Conservation (phyloP, 2,113 vertebrate genomes). For the Oncorhynchus keta region DNA sequence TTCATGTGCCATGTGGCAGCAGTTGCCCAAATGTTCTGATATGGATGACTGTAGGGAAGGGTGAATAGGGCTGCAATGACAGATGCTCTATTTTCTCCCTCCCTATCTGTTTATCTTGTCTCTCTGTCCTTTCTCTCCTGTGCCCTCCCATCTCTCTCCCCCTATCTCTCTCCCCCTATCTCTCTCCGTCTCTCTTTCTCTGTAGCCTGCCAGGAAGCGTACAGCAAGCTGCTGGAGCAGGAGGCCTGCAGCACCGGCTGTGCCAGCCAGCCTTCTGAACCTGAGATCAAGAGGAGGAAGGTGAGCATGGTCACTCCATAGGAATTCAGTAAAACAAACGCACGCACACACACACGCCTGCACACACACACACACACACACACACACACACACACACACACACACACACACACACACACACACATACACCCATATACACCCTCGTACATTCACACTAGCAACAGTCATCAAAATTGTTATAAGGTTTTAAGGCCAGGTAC, state of each 20-base stretch:
- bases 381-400: neutral
- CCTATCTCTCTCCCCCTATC: neutral
- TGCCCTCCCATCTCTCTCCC: no score
- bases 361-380: neutral
- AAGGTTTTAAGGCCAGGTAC: no score
- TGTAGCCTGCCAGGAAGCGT: constrained; percentile 91
- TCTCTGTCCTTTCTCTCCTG: no score
- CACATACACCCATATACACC: no score
- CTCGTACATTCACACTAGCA: no score
- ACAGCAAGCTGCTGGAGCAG: constrained; percentile 83
- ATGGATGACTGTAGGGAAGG: no score
- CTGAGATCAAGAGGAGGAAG: constrained; percentile 83
- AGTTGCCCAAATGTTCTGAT: constrained; percentile 10
- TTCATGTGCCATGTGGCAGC: neutral
- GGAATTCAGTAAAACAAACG: neutral
- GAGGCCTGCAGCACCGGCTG: constrained; percentile 87
- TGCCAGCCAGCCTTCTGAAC: constrained; percentile 81
- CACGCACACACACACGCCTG: neutral
- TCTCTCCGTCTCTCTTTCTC: constrained; percentile 18
- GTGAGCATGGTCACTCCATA: constrained; percentile 58
- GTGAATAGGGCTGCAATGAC: no score
- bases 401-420: neutral
- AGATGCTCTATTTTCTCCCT: no score
- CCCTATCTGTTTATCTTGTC: no score
- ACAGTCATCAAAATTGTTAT: no score